Conservation (phyloP, 2,888 invertebrate genomes). For the Xylocampa areola region DNA sequence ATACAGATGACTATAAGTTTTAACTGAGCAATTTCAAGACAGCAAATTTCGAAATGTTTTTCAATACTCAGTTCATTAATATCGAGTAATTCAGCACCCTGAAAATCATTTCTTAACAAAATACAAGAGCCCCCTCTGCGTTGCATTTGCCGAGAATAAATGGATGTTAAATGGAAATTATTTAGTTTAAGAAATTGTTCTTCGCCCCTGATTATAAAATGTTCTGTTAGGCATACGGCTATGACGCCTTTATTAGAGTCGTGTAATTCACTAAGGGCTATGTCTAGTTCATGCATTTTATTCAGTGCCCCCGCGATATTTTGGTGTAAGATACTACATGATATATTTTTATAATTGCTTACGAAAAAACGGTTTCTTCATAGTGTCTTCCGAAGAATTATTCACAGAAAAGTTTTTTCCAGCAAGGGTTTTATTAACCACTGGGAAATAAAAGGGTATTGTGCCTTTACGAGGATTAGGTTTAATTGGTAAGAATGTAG, state of each 20-base stretch:
- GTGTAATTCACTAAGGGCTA: constrained; percentile 3
- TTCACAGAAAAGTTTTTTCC: constrained; percentile 1
- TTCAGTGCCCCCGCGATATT: constrained; percentile 7
- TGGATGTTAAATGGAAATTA: constrained; percentile 1
- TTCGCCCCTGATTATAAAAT: constrained; percentile 8
- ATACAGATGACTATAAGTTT: constrained; percentile 8
- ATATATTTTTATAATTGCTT: constrained; percentile 1
- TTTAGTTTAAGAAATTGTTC: constrained; percentile 6
- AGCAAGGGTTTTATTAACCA: constrained; percentile 3
- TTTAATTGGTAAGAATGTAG: too few relatives aligned
- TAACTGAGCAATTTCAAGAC: constrained; percentile 4
- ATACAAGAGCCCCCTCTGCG: constrained; percentile 12
- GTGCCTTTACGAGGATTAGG: too few relatives aligned
- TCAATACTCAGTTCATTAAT: constrained; percentile 8
- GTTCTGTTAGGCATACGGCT: constrained; percentile 7
- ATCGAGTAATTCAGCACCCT: constrained; percentile 1
- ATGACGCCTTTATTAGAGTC: constrained; percentile 3
- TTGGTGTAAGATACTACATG: constrained; percentile 2
- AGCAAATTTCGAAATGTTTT: constrained; percentile 11
- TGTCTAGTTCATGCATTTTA: constrained; percentile 2
- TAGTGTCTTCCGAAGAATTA: constrained; percentile 1
- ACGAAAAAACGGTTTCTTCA: constrained; percentile 5
- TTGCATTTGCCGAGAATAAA: constrained; percentile 8
- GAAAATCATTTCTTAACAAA: constrained; percentile 1
- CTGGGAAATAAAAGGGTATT: constrained; percentile 3